These are phyloP conservation scores for Stylophora pistillata DNA, from an alignment of 64 coral and sea anemone genomes.

Conservation along the genomic window DNA sequence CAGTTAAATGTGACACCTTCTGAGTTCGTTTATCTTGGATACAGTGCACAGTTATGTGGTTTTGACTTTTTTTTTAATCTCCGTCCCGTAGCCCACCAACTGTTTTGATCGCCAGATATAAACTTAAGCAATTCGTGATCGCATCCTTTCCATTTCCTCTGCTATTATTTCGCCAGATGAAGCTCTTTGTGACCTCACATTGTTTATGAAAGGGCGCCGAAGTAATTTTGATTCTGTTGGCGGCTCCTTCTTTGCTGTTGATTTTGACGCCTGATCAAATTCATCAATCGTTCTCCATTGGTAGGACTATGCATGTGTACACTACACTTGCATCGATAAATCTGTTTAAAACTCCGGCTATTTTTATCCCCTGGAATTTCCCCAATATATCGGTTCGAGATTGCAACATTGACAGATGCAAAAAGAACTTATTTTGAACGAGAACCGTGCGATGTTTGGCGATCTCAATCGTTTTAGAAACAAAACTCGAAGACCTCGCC, in stretches of 20 bases:
- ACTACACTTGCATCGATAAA: neutral
- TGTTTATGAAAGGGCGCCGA: constrained; percentile 34
- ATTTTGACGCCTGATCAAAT: constrained; percentile 20
- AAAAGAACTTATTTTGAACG: neutral
- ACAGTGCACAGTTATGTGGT: constrained; percentile 1
- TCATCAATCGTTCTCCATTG: neutral
- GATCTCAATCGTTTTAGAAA: neutral
- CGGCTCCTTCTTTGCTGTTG: constrained; percentile 22
- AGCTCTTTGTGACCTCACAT: neutral
- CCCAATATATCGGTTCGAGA: neutral
- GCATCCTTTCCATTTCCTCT: neutral
- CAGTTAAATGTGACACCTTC: constrained; percentile 12
- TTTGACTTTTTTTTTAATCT: neutral
- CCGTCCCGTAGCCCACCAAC: constrained; percentile 8
- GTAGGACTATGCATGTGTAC: neutral
- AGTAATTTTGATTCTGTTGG: constrained; percentile 18
- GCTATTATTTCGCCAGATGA: constrained; percentile 4
- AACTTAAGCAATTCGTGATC: neutral
- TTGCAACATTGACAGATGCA: neutral
- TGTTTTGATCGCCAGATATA: constrained; percentile 1
- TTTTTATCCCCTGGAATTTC: neutral
- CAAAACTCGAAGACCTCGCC: constrained; percentile 5
- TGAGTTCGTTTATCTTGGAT: constrained; percentile 4
- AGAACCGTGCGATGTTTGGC: neutral
- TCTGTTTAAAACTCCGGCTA: constrained; percentile 19